phyloP scores from a whole-genome alignment of 2,113 vertebrate species.

The Sprattus sprattus region DNA sequence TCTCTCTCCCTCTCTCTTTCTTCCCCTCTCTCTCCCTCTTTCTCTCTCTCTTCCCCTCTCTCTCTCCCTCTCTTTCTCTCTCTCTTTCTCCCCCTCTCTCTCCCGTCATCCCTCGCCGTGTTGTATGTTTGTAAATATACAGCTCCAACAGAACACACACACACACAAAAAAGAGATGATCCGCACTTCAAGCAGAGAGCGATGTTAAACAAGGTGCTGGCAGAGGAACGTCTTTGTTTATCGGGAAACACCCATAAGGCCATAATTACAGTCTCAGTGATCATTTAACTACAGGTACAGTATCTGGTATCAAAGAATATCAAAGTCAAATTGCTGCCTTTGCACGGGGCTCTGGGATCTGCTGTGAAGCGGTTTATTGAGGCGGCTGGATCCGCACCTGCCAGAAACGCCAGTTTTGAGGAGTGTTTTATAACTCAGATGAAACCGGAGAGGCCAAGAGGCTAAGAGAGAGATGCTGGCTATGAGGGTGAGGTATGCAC shows the following conservation, averaged over 20 bases:
- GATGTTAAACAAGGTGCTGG: slow-evolving; percentile 70
- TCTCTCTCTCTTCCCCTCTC: too few relatives aligned
- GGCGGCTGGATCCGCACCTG: slow-evolving; percentile 38
- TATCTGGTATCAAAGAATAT: slow-evolving; percentile 71
- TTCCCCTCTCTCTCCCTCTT: too few relatives aligned
- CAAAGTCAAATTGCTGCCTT: slow-evolving; percentile 21
- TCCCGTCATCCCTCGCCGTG: slow-evolving; percentile 51
- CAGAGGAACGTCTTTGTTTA: slow-evolving; percentile 64
- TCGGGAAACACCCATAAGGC: slow-evolving; percentile 69
- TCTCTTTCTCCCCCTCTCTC: too few relatives aligned
- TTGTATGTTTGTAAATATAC: slow-evolving; percentile 48
- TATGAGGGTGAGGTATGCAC: not conserved
- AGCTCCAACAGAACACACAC: slow-evolving; percentile 10
- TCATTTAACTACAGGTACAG: slow-evolving; percentile 55
- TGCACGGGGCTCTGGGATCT: slow-evolving; percentile 21
- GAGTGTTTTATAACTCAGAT: not conserved
- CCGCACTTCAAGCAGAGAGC: slow-evolving; percentile 73
- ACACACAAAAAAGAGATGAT: slow-evolving; percentile 38
- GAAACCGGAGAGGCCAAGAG: not conserved
- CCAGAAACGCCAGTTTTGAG: slow-evolving; percentile 2
- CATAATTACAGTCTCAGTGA: slow-evolving; percentile 71
- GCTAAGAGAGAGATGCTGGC: not conserved
- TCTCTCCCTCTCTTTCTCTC: too few relatives aligned
- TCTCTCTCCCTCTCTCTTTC: too few relatives aligned
- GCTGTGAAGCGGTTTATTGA: slow-evolving; percentile 44